A percentile compares a stretch with the other conserved stretches of the same genome.
Conservation (phyloP, 2,888 invertebrate genomes). For the Plebejus argus region DNA sequence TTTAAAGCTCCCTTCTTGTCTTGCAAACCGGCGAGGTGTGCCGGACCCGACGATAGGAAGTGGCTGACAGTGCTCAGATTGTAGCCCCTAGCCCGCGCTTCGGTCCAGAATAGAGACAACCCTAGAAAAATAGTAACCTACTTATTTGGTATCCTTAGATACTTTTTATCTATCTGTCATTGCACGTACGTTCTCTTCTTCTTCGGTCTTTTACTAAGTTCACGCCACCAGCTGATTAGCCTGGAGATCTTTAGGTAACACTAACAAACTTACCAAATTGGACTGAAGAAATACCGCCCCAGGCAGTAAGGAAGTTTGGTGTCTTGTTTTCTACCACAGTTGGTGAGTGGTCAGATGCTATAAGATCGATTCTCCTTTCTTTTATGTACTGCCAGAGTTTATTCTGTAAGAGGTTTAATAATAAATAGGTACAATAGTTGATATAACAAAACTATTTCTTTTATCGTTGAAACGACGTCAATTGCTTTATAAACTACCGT, state of each 20-base stretch:
- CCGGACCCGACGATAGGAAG: conserved; percentile 82
- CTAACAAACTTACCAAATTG: conserved; percentile 80
- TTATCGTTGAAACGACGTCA: too few species aligned
- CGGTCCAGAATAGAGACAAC: conserved; percentile 85
- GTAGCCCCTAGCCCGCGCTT: conserved; percentile 77
- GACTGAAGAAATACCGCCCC: conserved; percentile 87
- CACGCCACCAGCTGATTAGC: not conserved
- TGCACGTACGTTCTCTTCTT: not conserved
- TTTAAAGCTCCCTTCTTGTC: conserved; percentile 82
- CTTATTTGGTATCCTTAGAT: conserved; percentile 2
- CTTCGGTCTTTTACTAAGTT: not conserved
- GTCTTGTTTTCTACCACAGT: conserved; percentile 83
- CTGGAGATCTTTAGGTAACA: too few species aligned
- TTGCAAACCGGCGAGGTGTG: conserved; percentile 82
- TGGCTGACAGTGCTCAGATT: conserved; percentile 78
- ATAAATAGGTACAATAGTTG: not conserved
- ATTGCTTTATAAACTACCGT: too few species aligned
- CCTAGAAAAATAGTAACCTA: conserved; percentile 59
- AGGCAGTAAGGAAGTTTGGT: conserved; percentile 85
- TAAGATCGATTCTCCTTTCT: conserved; percentile 80
- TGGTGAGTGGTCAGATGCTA: conserved; percentile 86
- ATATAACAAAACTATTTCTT: too few species aligned
- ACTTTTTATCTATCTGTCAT: not conserved
- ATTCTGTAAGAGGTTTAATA: conserved; percentile 59
- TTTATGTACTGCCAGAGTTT: conserved; percentile 83